phyloP scores from a whole-genome alignment of 2,797 vertebrate genomes.

The Crocodylus rhombifer region DNA sequence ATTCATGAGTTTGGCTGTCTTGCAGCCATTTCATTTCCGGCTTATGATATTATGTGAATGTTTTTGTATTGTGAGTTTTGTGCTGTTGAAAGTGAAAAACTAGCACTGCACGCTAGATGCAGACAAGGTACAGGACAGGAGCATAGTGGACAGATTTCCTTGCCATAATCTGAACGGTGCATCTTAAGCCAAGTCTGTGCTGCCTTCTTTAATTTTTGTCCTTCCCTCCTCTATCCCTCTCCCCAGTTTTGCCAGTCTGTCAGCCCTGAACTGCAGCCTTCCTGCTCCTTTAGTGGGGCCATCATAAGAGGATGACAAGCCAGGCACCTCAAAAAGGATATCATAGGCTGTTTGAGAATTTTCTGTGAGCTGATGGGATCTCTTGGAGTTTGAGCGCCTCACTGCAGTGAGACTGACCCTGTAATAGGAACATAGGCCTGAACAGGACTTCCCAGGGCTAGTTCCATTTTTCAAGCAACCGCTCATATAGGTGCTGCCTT shows the following conservation, averaged over 20 bases:
- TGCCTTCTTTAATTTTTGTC: background rate
- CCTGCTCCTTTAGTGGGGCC: background rate
- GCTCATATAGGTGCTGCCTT: too few relatives aligned
- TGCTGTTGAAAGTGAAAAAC: background rate
- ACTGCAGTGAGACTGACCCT: background rate
- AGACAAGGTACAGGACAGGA: background rate
- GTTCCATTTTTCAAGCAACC: too few relatives aligned
- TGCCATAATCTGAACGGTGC: background rate
- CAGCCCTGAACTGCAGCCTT: background rate
- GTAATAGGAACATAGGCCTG: too few relatives aligned
- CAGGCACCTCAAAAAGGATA: background rate
- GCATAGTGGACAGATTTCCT: background rate
- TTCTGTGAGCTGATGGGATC: background rate
- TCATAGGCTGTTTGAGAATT: background rate
- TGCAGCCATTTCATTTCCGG: conserved; percentile 38
- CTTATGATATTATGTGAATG: background rate
- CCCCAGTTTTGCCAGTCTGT: background rate
- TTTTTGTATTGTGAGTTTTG: background rate
- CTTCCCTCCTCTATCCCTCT: background rate
- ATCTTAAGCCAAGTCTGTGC: conserved; percentile 3
- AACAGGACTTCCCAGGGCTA: too few relatives aligned
- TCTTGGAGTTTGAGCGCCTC: background rate
- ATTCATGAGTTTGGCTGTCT: background rate
- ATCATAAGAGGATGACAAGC: too few relatives aligned
- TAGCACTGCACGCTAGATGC: background rate